Base-by-base conservation (phyloP, 92 coral and sea anemone species). In the Ricordea florida region DNA sequence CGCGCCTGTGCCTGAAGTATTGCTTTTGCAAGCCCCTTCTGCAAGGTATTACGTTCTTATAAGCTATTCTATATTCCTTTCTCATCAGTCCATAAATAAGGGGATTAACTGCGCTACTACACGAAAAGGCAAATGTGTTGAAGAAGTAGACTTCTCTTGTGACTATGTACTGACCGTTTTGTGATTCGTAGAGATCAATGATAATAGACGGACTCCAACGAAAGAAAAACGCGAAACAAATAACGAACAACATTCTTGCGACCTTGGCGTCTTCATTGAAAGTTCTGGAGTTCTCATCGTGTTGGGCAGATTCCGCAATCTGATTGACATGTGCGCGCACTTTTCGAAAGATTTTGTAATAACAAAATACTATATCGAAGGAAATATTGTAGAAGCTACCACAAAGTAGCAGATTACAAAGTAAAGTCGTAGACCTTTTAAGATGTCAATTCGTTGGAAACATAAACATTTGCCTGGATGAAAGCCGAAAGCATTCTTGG, bases 81-180 rank as follows among this genome's bases (percentile, higher is more conserved):
- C 44, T 63, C 69, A 62, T 62, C 7, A 40, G 15, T 13, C 69
- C 69, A 62, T 62, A 62, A 37, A 62, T 41, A 10, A 62, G n/a
- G 4, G 69, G 69, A 62, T 62, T 62, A 0, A 62, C 22, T 11
- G 51, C 69, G 26, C 69, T 62, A 31, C 69, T 62, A 13, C 50
- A 7, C 27, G 45, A 7, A 27, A 2, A 44, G 7, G 70, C 44
- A 28, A 63, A 63, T 13, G 18, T 10, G 38, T 63, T 63, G 0
- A 63, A 24, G 21, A 63, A 37, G 18, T 63, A 63, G 13, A 63
- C 15, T 44, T 63, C 36, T 13, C 70, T 43, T 17, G 70, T 36
- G 15, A 63, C 52, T 1, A 38, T 43, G 53, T 63, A 18, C 25
- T 63, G 44, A 41, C 70, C 70, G 9, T 8, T 28, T 5, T 41